phyloP scores from a whole-genome alignment of 2,113 vertebrate genomes.

The Salminus brasiliensis region DNA sequence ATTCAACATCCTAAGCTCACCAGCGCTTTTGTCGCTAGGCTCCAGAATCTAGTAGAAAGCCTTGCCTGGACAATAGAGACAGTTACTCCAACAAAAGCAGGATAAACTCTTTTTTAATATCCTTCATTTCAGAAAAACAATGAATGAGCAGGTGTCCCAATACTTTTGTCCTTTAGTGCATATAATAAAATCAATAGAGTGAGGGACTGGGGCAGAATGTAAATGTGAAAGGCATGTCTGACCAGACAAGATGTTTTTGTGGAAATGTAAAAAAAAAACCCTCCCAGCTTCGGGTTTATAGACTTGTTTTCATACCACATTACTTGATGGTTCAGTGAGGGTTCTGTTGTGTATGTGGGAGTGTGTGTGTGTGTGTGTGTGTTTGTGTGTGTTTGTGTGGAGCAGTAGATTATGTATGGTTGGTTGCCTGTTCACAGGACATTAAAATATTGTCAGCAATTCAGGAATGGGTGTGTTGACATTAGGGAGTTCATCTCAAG shows the following conservation, averaged over 20 bases:
- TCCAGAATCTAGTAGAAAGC: no score
- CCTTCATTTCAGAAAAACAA: no score
- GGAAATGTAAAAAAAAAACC: not conserved
- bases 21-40: no score
- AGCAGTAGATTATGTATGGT: not conserved
- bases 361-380: no score
- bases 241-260: not conserved
- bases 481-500: slow-evolving; percentile 24
- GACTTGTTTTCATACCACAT: slow-evolving; percentile 26
- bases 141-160: no score
- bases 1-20: no score
- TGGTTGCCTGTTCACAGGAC: not conserved
- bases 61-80: no score
- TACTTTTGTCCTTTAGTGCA: no score
- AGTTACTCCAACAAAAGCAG: no score
- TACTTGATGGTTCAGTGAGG: not conserved
- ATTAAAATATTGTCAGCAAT: slow-evolving; percentile 21
- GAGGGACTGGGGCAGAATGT: not conserved
- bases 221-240: not conserved
- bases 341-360: not conserved
- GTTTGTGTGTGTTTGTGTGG: no score
- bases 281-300: not conserved
- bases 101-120: no score
- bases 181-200: no score
- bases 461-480: slow-evolving; percentile 19